Conservation (phyloP, 2,888 invertebrate species). For the Smittia aterrima region DNA sequence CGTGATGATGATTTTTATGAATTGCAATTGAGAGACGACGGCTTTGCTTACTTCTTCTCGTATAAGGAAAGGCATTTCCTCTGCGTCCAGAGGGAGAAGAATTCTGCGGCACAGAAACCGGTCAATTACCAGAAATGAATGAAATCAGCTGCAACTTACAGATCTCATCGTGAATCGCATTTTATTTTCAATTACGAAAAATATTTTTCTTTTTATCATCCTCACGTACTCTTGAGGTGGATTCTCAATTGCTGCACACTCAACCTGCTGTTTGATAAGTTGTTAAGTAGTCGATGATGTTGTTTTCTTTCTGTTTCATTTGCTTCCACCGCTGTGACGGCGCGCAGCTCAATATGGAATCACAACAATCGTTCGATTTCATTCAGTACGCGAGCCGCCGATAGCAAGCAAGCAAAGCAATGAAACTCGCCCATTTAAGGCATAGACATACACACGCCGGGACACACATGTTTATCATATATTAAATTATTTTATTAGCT, state of each 20-base stretch:
- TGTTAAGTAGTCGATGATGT: conserved; percentile 34
- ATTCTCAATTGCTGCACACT: conserved; percentile 24
- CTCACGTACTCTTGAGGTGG: background rate
- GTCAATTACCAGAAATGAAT: conserved; percentile 24
- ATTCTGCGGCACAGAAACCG: conserved; percentile 15
- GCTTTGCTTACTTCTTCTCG: background rate
- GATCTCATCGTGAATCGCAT: conserved; percentile 1
- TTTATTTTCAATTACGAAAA: conserved; percentile 14
- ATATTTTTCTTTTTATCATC: background rate
- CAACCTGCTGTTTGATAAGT: conserved; percentile 36
- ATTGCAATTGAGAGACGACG: background rate
- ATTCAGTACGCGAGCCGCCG: conserved; percentile 5
- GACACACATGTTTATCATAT: conserved; percentile 23
- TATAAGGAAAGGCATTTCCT: conserved; percentile 23
- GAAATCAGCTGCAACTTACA: background rate
- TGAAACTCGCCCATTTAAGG: conserved; percentile 9
- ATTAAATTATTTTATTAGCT: conserved; percentile 26
- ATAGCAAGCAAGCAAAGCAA: background rate
- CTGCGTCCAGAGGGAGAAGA: background rate
- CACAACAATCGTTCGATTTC: conserved; percentile 20
- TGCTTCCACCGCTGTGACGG: conserved; percentile 8
- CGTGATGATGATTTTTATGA: conserved; percentile 4
- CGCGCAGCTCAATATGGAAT: conserved; percentile 21
- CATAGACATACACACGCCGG: conserved; percentile 24
- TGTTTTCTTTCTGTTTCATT: conserved; percentile 15